Evolutionary conservation across 1,140 invertebrate species (phyloP).

Genomic region (Meloidogyne exigua): DNA sequence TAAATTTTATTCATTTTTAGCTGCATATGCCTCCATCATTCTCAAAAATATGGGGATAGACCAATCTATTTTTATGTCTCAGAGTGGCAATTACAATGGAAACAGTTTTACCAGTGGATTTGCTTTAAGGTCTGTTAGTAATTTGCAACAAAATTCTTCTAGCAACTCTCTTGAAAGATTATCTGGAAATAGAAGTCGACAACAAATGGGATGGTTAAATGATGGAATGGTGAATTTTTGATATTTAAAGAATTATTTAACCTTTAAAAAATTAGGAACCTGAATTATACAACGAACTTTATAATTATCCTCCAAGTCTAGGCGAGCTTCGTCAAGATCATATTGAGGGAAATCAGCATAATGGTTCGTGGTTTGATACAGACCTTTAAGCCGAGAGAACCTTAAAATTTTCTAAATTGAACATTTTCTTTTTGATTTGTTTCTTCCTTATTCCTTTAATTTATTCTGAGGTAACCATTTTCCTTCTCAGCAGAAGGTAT

Average conservation of each 20-base stretch:
- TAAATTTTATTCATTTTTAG: conserved; percentile 26
- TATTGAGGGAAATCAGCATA: conserved; percentile 43
- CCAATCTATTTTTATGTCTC: not conserved
- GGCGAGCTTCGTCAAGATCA: conserved; percentile 47
- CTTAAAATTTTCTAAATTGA: not conserved
- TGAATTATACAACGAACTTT: conserved; percentile 51
- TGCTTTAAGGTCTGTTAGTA: not conserved
- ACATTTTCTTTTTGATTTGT: not conserved
- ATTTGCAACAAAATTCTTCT: conserved; percentile 17
- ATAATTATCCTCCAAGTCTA: conserved; percentile 44
- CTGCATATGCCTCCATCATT: conserved; percentile 51
- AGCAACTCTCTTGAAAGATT: conserved; percentile 45
- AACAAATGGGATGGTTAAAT: conserved; percentile 46
- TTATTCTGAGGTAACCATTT: no score
- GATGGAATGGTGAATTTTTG: conserved; percentile 35
- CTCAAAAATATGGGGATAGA: conserved; percentile 51
- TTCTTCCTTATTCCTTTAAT: not conserved
- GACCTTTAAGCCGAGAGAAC: conserved; percentile 35
- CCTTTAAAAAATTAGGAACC: conserved; percentile 33
- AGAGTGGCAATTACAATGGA: conserved; percentile 12
- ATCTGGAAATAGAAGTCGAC: not conserved
- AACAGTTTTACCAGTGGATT: not conserved
- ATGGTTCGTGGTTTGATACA: conserved; percentile 53
- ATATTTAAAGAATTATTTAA: not conserved
- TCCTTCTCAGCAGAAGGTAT: no score